Base-by-base conservation (phyloP, 2,113 vertebrate genomes). In the Danionella cerebrum region DNA sequence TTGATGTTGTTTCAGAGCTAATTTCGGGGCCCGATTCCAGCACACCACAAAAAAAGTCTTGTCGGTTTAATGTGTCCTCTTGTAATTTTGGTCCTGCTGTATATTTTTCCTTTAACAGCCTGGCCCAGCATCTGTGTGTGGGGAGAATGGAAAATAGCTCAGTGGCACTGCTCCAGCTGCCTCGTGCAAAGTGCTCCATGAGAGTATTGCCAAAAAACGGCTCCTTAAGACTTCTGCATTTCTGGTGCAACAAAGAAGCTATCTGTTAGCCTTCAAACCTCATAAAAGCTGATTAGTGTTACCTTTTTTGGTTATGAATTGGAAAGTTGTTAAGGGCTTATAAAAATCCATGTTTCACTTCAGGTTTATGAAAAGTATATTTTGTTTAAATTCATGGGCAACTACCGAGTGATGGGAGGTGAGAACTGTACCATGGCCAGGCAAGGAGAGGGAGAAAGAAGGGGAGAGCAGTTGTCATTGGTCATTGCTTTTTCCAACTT, bases 61-160 rank as follows among this genome's bases (percentile, higher is more conserved):
- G 53, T 47, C 44, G 22, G 47, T 67, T 71, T 71, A 65, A 70
- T 66, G 47, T 10, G 47, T 66, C 66, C 18, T 72, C 69, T 65
- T 72, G 69, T 64, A 68, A 68, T 75, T 75, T 68, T 68, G 64
- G 70, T 41, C 53, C 22, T 29, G 25, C 45, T 19, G 14, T 38
- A 36, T 62, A 38, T 44, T 60, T 31, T 33, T 21, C 16, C 22
- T 63, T 73, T 70, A 64, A 64, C 51, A 71, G 71, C 60, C 51
- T 72, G 68, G 68, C 71, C 42, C 55, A 67, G 59, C 76, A 78
- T 69, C 76, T 80, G 71, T 76, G 65, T 67, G 29, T 62, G 52
- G 41, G 48, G 42, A 36, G 52, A 53, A 70, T 72, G 71, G 78
- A 76, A 71, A 74, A 74, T 38, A 69, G 48, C 52, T 71, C 62